Evolutionary conservation across 37 sponge, comb jelly and placozoan species (phyloP), one percentile per base, ranked within the genome.

Genomic region (Oopsacas minuta): DNA sequence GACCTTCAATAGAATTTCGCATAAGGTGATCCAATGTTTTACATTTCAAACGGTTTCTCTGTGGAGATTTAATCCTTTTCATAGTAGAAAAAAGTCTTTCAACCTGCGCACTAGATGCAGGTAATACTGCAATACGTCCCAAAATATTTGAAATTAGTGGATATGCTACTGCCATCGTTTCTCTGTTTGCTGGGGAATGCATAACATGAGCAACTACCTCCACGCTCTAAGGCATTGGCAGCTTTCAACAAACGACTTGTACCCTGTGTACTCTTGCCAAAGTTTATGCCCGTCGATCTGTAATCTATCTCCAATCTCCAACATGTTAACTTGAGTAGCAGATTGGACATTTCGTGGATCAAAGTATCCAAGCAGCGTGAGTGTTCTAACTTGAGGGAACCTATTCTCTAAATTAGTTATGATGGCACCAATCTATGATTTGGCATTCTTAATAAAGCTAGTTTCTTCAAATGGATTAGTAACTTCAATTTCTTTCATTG

Each of bases 1-100:
- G 87, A 36, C 84, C 87, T 84, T 87, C 83, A 84, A 39, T 84
- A 34, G 87, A 85, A 35, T 83, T 42, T 85, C 69, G 83, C 61
- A 87, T 85, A 20, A 87, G 87, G n/a, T 84, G n/a, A 35, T 87
- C 87, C 36, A 87, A 53, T 85, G 87, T 87, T 1, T 22, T 37
- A 34, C 84, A 49, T 49, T 87, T 85, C 25, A 87, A 37, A 23
- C 38, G 32, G 42, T 84, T 84, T 20, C 85, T 53, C n/a, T 32
- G 36, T 52, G 85, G 3, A 84, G 52, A 42, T 49, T 84, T 84
- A 1, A 84, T 84, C 42, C 85, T 84, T 49, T 84, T 84, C 85
- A 84, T 84, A 52, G 42, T n/a, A 36, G 88, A 88, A 37, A 88
- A 85, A 1, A 52, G 36, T 53, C 88, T 52, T 53, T 88, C 85